Evolutionary conservation across 1,140 invertebrate species (phyloP).

Genomic region (Octopus sinensis): DNA sequence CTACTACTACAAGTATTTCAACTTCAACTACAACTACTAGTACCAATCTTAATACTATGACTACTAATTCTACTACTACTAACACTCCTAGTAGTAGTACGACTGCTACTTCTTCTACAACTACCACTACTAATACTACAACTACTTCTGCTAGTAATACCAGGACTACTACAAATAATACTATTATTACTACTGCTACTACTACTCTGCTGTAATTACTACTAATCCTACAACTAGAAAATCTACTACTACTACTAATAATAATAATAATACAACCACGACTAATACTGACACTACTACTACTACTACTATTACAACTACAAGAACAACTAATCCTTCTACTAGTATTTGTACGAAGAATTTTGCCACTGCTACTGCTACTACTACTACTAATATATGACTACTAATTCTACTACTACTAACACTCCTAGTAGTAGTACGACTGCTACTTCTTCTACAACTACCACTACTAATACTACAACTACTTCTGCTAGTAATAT

Average conservation of each 20-base stretch:
- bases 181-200: neutral
- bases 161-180: neutral
- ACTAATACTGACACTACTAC: neutral
- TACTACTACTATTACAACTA: neutral
- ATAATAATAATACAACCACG: neutral
- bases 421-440: neutral
- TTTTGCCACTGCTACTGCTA: neutral
- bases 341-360: too few species aligned
- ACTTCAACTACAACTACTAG: neutral
- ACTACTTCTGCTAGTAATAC: neutral
- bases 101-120: neutral
- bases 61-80: neutral
- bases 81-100: neutral
- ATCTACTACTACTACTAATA: neutral
- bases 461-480: neutral
- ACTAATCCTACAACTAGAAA: neutral
- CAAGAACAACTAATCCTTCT: neutral
- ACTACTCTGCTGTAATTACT: neutral
- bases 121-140: neutral
- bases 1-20: neutral
- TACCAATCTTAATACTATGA: neutral
- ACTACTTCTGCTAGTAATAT: neutral
- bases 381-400: neutral
- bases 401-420: neutral
- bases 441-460: neutral